Evolutionary conservation across 1,140 invertebrate genomes (phyloP).

Genomic region (Atopsyche davidsoni): DNA sequence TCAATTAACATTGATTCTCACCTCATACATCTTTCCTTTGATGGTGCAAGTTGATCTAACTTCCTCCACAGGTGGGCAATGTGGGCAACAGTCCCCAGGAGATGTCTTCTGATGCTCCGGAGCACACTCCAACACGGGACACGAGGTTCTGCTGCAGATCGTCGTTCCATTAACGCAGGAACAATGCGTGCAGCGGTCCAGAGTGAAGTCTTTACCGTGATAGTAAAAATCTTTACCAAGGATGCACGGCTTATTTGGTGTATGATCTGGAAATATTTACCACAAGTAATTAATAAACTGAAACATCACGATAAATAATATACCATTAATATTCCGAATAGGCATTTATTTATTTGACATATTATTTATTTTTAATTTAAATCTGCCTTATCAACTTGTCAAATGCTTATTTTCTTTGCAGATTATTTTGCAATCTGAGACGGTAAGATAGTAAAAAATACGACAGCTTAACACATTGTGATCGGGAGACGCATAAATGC

Average conservation of each 20-base stretch:
- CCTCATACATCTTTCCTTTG: constrained; percentile 59
- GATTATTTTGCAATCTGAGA: too few species aligned
- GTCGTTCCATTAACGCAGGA: constrained; percentile 71
- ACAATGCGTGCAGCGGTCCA: constrained; percentile 79
- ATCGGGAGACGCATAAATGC: too few species aligned
- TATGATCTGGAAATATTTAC: constrained; percentile 43
- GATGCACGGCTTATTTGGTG: constrained; percentile 58
- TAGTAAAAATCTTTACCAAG: constrained; percentile 60
- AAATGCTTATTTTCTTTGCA: too few species aligned
- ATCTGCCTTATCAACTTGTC: too few species aligned
- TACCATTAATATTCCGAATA: too few species aligned
- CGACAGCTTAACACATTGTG: too few species aligned
- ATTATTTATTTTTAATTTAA: too few species aligned
- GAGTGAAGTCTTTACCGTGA: constrained; percentile 52
- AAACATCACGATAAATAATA: too few species aligned
- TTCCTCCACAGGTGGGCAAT: constrained; percentile 59
- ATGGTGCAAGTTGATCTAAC: constrained; percentile 58
- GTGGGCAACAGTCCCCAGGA: constrained; percentile 70
- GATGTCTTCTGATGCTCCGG: constrained; percentile 58
- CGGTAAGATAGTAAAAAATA: too few species aligned
- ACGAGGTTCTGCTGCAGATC: constrained; percentile 69
- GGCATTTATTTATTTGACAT: too few species aligned
- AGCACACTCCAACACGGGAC: constrained; percentile 75
- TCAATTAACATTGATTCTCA: too few species aligned
- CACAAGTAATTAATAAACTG: not conserved